Evolutionary conservation across 2,888 invertebrate species (phyloP), one percentile per base, ranked within the genome.

Genomic region (Cephus runcator): DNA sequence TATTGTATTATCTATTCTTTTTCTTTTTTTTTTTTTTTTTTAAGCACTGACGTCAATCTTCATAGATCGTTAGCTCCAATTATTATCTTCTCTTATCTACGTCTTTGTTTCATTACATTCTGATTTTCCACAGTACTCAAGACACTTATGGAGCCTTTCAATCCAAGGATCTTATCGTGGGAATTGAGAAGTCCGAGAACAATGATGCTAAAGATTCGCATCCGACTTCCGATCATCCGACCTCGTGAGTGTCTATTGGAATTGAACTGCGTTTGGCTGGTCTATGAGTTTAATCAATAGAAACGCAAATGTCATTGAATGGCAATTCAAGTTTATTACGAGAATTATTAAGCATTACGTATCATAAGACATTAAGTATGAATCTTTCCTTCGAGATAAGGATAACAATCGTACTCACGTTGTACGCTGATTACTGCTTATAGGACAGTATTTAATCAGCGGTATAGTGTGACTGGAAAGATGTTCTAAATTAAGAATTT

Each of bases 161-260:
- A 86, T 93, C 93, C 1, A 93, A 93, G 76, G 93, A 93, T 80
- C 91, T 93, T 80, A 91, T 93, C 87, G 85, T 94, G 85, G 68
- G 92, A 86, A 79, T 93, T 90, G 85, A 92, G 91, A 90, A 93
- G 90, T 81, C 87, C 90, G 78, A 83, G 82, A 82, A 92, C 91
- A 75, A 83, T 84, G 85, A 83, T 35, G 81, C 92, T 87, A 85
- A 85, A 56, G 90, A 89, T 73, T 87, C 85, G 76, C 91, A 91
- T 11, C 90, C 92, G 76, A 89, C 92, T 31, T 93, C 94, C 30
- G 92, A 93, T 83, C 95, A 95, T 88, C 94, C 95, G 1, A 95
- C 95, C 23, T 93, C 95, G 95, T 95, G 90, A 94, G 95, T 93
- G 87, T 69, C 56, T 56, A 56, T 56, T 56, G 1, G 56, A 56